Percentiles rank a stretch among this genome's conserved stretches.
Conservation (phyloP, 2,888 invertebrate species). For the Pseudococcus viburni region DNA sequence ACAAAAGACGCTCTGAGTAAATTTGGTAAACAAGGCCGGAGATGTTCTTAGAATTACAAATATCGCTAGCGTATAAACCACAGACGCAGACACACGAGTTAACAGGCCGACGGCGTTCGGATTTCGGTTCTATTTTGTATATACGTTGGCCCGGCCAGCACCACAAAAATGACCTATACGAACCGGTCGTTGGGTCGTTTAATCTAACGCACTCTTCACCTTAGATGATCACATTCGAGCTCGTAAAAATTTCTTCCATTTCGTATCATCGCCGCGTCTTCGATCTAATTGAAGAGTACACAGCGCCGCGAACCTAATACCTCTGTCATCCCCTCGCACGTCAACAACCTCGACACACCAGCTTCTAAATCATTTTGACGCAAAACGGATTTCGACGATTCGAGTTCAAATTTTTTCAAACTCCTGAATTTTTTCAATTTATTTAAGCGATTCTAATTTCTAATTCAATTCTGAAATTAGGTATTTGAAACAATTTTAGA, state of each 20-base stretch:
- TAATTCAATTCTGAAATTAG: too few relatives aligned
- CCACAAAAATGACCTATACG: conserved; percentile 18
- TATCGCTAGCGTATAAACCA: not conserved
- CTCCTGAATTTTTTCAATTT: too few relatives aligned
- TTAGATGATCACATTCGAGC: not conserved
- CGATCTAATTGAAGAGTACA: conserved; percentile 46
- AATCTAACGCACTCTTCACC: not conserved
- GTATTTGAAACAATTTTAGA: too few relatives aligned
- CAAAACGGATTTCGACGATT: too few relatives aligned
- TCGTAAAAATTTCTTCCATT: conserved; percentile 25
- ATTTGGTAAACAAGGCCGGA: conserved; percentile 42
- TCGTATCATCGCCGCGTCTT: not conserved
- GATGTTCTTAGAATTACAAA: conserved; percentile 52
- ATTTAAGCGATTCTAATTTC: too few relatives aligned
- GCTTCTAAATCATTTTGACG: too few relatives aligned
- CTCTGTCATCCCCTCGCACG: not conserved
- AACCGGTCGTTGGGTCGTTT: conserved; percentile 39
- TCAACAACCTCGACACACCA: conserved; percentile 37
- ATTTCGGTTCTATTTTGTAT: not conserved
- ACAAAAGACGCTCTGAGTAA: conserved; percentile 4
- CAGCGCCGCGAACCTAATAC: conserved; percentile 1
- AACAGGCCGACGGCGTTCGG: conserved; percentile 2
- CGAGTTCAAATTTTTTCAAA: too few relatives aligned
- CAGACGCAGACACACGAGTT: not conserved
- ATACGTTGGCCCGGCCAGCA: not conserved